Conservation (phyloP, 2,113 vertebrate genomes). For the Clarias batrachus region DNA sequence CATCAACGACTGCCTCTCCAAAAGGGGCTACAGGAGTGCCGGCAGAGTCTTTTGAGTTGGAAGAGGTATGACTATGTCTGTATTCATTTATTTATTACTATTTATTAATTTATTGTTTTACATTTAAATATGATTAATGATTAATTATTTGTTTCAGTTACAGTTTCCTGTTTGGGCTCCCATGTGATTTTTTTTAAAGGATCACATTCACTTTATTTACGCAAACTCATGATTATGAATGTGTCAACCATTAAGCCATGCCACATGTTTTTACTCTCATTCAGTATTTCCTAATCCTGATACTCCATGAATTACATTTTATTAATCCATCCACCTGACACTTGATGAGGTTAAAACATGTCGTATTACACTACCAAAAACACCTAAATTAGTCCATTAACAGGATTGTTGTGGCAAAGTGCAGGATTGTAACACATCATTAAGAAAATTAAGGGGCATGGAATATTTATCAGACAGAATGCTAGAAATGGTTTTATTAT, state of each 20-base stretch:
- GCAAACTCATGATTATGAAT: not conserved
- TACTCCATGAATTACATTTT: not conserved
- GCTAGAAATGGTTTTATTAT: not conserved
- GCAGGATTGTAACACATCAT: not conserved
- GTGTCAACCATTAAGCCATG: not conserved
- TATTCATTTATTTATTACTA: not conserved
- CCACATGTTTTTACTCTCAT: not conserved
- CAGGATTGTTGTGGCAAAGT: not conserved
- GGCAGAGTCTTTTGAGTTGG: slow-evolving; percentile 63
- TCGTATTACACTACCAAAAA: not conserved
- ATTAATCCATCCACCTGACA: not conserved
- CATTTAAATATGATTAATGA: too few species aligned
- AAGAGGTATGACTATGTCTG: slow-evolving; percentile 62
- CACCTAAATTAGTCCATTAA: not conserved
- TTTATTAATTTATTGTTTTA: not conserved
- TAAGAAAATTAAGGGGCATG: not conserved
- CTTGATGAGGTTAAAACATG: not conserved
- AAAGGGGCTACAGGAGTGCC: slow-evolving; percentile 44
- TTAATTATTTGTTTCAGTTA: too few species aligned
- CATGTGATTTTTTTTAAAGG: not conserved
- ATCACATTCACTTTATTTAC: not conserved
- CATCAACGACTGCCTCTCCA: not conserved
- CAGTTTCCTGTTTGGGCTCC: not conserved
- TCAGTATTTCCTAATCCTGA: not conserved
- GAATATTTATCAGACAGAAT: not conserved